Percentiles rank a stretch among this genome's conserved stretches.
phyloP scores from a whole-genome alignment of 1,140 invertebrate species.

The Solen grandis region DNA sequence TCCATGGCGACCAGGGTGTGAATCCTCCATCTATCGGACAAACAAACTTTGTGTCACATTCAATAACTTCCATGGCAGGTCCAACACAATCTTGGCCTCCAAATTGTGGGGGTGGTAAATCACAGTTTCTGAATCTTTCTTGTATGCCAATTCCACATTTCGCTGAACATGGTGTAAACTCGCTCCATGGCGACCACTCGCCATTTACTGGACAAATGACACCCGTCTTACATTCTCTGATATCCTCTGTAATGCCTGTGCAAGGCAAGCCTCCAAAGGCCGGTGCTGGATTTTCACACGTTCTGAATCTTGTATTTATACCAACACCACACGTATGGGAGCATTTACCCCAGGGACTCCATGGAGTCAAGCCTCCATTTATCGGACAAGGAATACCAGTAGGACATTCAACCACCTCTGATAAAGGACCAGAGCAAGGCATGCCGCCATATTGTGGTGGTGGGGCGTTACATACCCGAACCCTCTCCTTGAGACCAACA shows the following conservation, averaged over 20 bases:
- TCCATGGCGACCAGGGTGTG: constrained; percentile 63
- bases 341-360: constrained; percentile 85
- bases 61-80: constrained; percentile 36
- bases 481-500: constrained; percentile 22
- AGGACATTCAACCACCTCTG: constrained; percentile 38
- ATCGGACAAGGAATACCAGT: constrained; percentile 41
- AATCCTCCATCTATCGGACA: constrained; percentile 79
- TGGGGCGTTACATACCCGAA: constrained; percentile 24
- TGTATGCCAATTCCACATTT: constrained; percentile 74
- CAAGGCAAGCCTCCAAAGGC: constrained; percentile 55
- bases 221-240: constrained; percentile 34
- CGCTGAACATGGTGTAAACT: constrained; percentile 75
- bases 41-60: constrained; percentile 55
- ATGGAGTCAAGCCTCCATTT: constrained; percentile 85
- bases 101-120: constrained; percentile 68
- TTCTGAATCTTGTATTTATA: constrained; percentile 68
- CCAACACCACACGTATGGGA: constrained; percentile 85
- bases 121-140: constrained; percentile 66
- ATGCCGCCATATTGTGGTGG: constrained; percentile 38
- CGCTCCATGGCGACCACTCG: constrained; percentile 78
- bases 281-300: constrained; percentile 61
- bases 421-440: constrained; percentile 27
- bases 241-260: constrained; percentile 40
- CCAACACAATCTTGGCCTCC: constrained; percentile 68
- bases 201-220: constrained; percentile 61